phyloP scores from a whole-genome alignment of 1,140 invertebrate genomes.

The Aradophagus sp. region DNA sequence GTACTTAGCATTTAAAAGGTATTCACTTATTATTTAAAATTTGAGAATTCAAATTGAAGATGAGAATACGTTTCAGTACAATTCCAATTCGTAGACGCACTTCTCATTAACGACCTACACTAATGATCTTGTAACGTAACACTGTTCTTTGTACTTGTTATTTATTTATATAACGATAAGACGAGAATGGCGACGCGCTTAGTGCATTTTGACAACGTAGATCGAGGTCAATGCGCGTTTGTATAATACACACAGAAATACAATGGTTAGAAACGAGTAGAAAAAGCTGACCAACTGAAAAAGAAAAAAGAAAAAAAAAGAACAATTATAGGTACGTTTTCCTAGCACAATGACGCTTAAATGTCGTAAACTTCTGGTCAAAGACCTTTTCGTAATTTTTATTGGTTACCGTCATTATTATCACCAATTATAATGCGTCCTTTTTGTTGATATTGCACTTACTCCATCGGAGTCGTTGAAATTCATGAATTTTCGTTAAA shows the following conservation, averaged over 20 bases:
- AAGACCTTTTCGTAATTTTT: constrained; percentile 60
- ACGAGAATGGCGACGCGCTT: constrained; percentile 23
- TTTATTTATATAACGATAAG: constrained; percentile 65
- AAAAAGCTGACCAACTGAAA: no score
- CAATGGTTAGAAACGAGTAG: not conserved
- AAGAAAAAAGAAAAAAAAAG: no score
- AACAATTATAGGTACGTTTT: constrained; percentile 8
- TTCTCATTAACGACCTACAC: constrained; percentile 45
- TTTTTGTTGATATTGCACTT: constrained; percentile 27
- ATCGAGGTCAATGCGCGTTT: constrained; percentile 34
- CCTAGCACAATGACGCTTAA: constrained; percentile 54
- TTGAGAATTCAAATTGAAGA: no score
- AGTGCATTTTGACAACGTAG: constrained; percentile 48
- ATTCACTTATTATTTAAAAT: no score
- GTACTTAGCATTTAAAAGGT: no score
- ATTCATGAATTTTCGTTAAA: constrained; percentile 48
- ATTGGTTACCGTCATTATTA: no score
- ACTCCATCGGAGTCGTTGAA: constrained; percentile 35
- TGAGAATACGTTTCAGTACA: constrained; percentile 29
- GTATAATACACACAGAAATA: not conserved
- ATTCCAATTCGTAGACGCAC: constrained; percentile 30
- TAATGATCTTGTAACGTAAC: constrained; percentile 45
- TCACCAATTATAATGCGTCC: constrained; percentile 6
- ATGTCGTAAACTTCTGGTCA: constrained; percentile 43
- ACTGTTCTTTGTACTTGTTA: constrained; percentile 61